Conservation (phyloP, 2,797 vertebrate genomes). For the Mionectes olivaceus region DNA sequence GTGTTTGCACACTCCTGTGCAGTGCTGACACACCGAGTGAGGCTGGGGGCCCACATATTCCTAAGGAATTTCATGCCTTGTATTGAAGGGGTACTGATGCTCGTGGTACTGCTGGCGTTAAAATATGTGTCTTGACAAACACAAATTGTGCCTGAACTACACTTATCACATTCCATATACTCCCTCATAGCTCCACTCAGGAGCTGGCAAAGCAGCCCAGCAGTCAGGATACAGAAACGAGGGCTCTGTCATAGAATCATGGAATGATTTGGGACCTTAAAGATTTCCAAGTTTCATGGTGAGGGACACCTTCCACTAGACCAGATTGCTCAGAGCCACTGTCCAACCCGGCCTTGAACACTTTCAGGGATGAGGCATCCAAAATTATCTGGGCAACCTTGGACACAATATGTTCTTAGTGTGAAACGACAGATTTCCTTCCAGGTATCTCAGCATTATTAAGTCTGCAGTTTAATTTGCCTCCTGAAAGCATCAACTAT, state of each 20-base stretch:
- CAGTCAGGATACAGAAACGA: not conserved
- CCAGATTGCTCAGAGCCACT: not conserved
- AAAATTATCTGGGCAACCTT: not conserved
- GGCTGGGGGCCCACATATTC: not conserved
- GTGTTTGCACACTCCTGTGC: not conserved
- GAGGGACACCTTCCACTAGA: not conserved
- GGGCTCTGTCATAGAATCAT: rapidly evolving
- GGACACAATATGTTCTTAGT: rapidly evolving
- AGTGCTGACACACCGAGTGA: not conserved
- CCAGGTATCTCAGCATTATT: not conserved
- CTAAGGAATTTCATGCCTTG: not conserved
- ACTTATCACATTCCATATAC: not conserved
- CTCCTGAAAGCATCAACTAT: not conserved
- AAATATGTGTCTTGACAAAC: not conserved
- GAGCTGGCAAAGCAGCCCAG: not conserved
- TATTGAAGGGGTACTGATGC: not conserved
- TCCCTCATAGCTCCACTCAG: not conserved
- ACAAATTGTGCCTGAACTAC: not conserved
- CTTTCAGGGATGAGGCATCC: not conserved
- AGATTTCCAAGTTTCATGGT: no score
- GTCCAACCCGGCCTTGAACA: not conserved
- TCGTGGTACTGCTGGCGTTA: not conserved
- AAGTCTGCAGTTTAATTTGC: not conserved
- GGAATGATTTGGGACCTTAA: not conserved
- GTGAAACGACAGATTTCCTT: rapidly evolving